phyloP scores from a whole-genome alignment of 2,888 invertebrate species.

The Pycnomerus fuliginosus region DNA sequence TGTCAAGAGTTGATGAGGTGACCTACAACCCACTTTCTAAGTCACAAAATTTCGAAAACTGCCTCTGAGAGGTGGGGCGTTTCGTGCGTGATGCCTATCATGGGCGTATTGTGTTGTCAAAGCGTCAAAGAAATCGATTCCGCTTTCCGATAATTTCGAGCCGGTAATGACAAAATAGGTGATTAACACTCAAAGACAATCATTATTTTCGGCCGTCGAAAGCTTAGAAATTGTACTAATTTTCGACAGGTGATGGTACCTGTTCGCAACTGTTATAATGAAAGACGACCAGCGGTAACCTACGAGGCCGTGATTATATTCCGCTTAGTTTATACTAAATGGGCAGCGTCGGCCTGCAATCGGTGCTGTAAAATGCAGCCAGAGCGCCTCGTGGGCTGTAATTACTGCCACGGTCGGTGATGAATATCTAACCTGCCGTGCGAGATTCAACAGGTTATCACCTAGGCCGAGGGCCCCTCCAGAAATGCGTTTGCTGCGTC shows the following conservation, averaged over 20 bases:
- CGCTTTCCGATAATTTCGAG: too few relatives aligned
- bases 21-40: too few relatives aligned
- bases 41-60: too few relatives aligned
- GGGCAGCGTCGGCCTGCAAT: conserved; percentile 17
- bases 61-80: too few relatives aligned
- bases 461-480: conserved; percentile 15
- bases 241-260: conserved; percentile 21
- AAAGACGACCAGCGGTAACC: conserved; percentile 6
- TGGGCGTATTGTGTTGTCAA: too few relatives aligned
- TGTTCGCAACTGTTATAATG: conserved; percentile 9
- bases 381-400: conserved; percentile 27
- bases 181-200: conserved; percentile 15
- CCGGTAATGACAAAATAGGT: too few relatives aligned
- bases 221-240: conserved; percentile 11
- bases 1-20: too few relatives aligned
- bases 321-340: conserved; percentile 28
- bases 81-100: too few relatives aligned
- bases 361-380: conserved; percentile 19
- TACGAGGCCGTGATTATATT: conserved; percentile 31
- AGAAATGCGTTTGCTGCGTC: background rate
- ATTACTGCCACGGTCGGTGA: conserved; percentile 36
- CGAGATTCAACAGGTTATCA: conserved; percentile 38
- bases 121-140: too few relatives aligned
- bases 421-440: conserved; percentile 40
- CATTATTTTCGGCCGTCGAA: conserved; percentile 9